Conservation (phyloP, 1,140 invertebrate species). For the Drosophila ficusphila region DNA sequence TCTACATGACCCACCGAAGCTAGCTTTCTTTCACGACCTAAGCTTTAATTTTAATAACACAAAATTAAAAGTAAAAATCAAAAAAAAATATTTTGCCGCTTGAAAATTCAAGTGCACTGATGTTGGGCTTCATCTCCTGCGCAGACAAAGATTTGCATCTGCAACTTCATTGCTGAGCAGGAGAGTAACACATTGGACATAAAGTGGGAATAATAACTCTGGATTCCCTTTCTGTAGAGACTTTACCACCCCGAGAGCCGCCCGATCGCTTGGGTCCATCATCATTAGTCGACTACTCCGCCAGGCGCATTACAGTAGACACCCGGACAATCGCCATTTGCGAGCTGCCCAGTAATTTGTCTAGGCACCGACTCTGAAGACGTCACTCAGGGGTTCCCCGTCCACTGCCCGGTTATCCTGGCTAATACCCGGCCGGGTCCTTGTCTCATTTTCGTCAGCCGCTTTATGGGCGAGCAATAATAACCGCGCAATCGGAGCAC, state of each 20-base stretch:
- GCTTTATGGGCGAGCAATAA: slow-evolving; percentile 52
- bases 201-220: neutral
- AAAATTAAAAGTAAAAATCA: no score
- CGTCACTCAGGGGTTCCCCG: slow-evolving; percentile 32
- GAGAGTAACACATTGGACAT: no score
- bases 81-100: no score
- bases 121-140: no score
- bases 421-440: slow-evolving; percentile 13
- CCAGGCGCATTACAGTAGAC: slow-evolving; percentile 34
- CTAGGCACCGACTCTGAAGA: slow-evolving; percentile 41
- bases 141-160: no score
- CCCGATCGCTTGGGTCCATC: slow-evolving; percentile 25
- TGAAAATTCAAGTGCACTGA: no score
- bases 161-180: no score
- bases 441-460: slow-evolving; percentile 30
- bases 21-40: no score
- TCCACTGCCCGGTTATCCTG: neutral
- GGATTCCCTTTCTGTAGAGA: neutral
- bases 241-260: slow-evolving; percentile 20
- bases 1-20: no score
- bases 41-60: no score
- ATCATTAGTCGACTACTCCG: slow-evolving; percentile 27
- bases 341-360: slow-evolving; percentile 50
- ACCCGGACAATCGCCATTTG: slow-evolving; percentile 21
- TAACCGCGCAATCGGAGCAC: slow-evolving; percentile 48